phyloP scores from a whole-genome alignment of 2,113 vertebrate genomes.

The Callocephalon fimbriatum region DNA sequence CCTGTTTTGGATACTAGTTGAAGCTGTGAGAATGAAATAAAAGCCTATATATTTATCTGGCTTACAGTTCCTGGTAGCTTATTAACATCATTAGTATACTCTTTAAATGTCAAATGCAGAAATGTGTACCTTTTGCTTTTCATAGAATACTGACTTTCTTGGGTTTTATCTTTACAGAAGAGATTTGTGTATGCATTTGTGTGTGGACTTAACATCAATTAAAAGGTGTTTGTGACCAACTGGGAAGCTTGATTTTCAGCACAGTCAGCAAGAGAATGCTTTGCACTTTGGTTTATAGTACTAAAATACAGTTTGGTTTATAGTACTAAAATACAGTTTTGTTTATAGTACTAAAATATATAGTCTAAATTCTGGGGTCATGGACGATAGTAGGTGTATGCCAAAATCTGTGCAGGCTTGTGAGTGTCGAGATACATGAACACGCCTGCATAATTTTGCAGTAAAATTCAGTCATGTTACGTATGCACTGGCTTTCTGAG shows the following conservation, averaged over 20 bases:
- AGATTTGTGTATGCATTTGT: fast-evolving
- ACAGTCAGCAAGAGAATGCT: not conserved
- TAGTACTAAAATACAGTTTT: not conserved
- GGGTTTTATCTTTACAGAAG: not conserved
- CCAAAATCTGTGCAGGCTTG: not conserved
- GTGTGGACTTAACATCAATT: fast-evolving
- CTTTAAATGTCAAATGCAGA: not conserved
- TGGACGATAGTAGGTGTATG: not conserved
- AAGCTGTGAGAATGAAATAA: not conserved
- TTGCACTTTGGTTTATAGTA: not conserved
- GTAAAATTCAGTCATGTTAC: not conserved
- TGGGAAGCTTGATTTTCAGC: not conserved
- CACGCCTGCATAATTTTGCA: not conserved
- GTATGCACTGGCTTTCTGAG: fast-evolving
- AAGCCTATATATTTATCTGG: not conserved
- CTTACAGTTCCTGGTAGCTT: not conserved
- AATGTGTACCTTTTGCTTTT: not conserved
- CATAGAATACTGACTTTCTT: not conserved
- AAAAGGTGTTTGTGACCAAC: not conserved
- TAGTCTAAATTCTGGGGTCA: not conserved
- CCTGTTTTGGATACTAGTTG: not conserved
- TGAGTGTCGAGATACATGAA: not conserved
- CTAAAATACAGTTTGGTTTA: not conserved
- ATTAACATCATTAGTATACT: not conserved
- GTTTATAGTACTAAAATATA: not conserved